Percentiles rank a stretch among this genome's conserved stretches.
These are phyloP conservation scores for Drosophila lacteicornis DNA, from an alignment of 1,140 invertebrate species.

Conservation along the genomic window DNA sequence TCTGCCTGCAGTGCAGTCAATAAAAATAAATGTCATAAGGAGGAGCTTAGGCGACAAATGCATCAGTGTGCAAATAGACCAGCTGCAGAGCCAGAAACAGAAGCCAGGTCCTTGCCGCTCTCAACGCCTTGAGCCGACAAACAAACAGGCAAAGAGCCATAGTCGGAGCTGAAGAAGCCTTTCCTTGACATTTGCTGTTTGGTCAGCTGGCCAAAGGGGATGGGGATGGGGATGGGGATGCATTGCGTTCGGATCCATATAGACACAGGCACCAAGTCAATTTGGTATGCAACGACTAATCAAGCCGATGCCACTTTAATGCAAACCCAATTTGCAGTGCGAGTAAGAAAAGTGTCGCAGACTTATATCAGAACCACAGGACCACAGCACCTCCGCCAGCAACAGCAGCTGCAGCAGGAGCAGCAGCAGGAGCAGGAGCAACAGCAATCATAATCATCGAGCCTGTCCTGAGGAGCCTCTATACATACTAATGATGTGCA, in stretches of 20 bases:
- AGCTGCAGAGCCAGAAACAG: slow-evolving; percentile 19
- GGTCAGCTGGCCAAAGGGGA: slow-evolving; percentile 42
- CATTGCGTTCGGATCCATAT: not conserved
- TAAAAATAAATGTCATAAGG: slow-evolving; percentile 83
- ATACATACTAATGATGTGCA: slow-evolving; percentile 81
- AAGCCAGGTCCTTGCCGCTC: slow-evolving; percentile 7
- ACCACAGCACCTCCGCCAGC: slow-evolving; percentile 5
- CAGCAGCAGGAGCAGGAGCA: slow-evolving; percentile 1
- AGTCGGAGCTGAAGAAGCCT: slow-evolving; percentile 1
- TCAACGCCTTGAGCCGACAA: slow-evolving; percentile 54
- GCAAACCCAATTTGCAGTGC: slow-evolving; percentile 66
- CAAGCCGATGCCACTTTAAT: slow-evolving; percentile 59
- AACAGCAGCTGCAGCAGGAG: not conserved
- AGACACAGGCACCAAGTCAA: slow-evolving; percentile 24
- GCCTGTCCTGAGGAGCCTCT: slow-evolving; percentile 48
- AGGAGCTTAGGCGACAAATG: slow-evolving; percentile 72
- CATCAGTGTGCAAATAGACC: slow-evolving; percentile 61
- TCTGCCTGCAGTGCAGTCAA: slow-evolving; percentile 58
- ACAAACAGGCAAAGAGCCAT: slow-evolving; percentile 39
- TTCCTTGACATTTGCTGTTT: slow-evolving; percentile 50
- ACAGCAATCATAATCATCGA: slow-evolving; percentile 45
- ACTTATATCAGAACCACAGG: slow-evolving; percentile 26
- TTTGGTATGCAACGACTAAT: slow-evolving; percentile 52
- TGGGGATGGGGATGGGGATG: not conserved
- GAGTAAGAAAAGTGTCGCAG: slow-evolving; percentile 65